Evolutionary conservation across 2,888 invertebrate species (phyloP).

Genomic region (Belgica antarctica): DNA sequence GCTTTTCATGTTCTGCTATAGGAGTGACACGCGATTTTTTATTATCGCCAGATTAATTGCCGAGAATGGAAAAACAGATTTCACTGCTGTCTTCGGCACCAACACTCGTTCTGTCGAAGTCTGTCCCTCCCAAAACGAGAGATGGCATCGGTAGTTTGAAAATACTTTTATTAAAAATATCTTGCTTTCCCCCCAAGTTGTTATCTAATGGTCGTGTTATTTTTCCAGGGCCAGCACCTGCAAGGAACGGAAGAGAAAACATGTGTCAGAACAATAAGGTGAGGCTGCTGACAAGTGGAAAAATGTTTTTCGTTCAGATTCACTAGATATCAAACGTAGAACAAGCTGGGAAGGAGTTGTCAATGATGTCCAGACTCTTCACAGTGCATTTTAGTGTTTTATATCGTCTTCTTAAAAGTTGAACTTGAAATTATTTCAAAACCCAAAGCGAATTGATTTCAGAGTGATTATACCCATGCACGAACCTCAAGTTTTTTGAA

Average conservation of each 20-base stretch:
- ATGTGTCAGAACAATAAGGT: conserved; percentile 39
- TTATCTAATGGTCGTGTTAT: neutral
- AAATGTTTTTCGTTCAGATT: conserved; percentile 22
- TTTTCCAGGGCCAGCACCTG: conserved; percentile 25
- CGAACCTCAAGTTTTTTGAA: too few relatives aligned
- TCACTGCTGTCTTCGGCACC: neutral
- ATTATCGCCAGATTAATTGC: conserved; percentile 25
- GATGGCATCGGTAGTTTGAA: conserved; percentile 15
- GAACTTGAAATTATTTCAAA: too few relatives aligned
- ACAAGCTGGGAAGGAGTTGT: too few relatives aligned
- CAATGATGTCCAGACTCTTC: too few relatives aligned
- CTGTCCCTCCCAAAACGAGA: conserved; percentile 12
- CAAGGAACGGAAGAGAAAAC: conserved; percentile 37
- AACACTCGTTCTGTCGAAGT: too few relatives aligned
- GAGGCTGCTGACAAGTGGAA: conserved; percentile 34
- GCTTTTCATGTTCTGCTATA: conserved; percentile 12
- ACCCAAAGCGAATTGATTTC: too few relatives aligned
- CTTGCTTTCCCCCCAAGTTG: neutral
- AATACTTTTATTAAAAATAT: conserved; percentile 35
- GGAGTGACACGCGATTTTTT: conserved; percentile 22
- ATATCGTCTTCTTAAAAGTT: too few relatives aligned
- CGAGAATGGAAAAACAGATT: conserved; percentile 3
- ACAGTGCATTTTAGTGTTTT: too few relatives aligned
- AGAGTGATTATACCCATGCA: too few relatives aligned
- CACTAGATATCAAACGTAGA: conserved; percentile 20